Percentiles rank a stretch among this genome's conserved stretches.
Conservation (phyloP, 2,113 vertebrate species). For the Rana temporaria region DNA sequence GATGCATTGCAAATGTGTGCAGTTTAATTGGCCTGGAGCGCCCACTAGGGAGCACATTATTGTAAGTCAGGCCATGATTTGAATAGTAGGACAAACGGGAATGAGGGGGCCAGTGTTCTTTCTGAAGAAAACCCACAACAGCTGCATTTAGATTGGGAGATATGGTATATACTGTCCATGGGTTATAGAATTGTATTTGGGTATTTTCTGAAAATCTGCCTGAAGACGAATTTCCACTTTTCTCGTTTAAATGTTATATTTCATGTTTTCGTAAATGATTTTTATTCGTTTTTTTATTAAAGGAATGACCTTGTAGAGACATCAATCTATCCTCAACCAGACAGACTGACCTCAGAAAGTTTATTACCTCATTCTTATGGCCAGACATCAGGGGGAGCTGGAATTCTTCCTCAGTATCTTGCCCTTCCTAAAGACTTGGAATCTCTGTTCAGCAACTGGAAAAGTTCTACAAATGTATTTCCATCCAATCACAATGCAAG, state of each 20-base stretch:
- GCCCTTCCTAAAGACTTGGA: slow-evolving; percentile 77
- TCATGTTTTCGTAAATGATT: background rate
- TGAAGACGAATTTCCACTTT: too few relatives aligned
- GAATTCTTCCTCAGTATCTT: slow-evolving; percentile 80
- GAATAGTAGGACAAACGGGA: too few relatives aligned
- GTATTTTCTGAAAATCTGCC: too few relatives aligned
- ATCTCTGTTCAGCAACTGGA: slow-evolving; percentile 60
- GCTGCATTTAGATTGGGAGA: too few relatives aligned
- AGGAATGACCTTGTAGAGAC: slow-evolving; percentile 79
- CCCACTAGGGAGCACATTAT: too few relatives aligned
- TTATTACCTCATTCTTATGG: slow-evolving; percentile 62
- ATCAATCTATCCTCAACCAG: slow-evolving; percentile 73
- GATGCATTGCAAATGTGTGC: too few relatives aligned
- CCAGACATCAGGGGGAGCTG: slow-evolving; percentile 66
- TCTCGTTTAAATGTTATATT: background rate
- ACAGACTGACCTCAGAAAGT: slow-evolving; percentile 71
- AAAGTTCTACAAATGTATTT: slow-evolving; percentile 40
- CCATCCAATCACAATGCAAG: background rate
- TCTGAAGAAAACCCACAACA: too few relatives aligned
- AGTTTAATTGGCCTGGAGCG: too few relatives aligned
- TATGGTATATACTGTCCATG: too few relatives aligned
- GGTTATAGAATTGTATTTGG: too few relatives aligned
- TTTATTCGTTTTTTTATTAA: slow-evolving; percentile 49
- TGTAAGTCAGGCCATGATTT: too few relatives aligned
- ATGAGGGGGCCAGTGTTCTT: background rate